A percentile compares a stretch with the other conserved stretches of the same genome.
These are phyloP conservation scores for Microctonus hyperodae DNA, from an alignment of 2,888 invertebrate genomes.

Conservation along the genomic window DNA sequence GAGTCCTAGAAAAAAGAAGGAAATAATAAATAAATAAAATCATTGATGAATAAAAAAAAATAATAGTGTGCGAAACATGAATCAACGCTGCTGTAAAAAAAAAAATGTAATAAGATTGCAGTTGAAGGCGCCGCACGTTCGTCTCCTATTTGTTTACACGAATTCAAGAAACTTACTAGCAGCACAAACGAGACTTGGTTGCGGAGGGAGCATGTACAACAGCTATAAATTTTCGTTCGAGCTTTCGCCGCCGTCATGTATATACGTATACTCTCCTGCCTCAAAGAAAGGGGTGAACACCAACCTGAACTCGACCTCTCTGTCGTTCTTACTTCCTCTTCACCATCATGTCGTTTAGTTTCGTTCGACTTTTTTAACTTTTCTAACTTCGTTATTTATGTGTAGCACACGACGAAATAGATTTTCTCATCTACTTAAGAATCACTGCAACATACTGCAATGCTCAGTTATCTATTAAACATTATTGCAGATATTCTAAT, in stretches of 20 bases:
- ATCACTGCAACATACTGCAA: conserved; percentile 2
- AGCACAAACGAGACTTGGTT: not conserved
- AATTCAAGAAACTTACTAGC: conserved; percentile 26
- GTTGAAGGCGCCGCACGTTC: conserved; percentile 24
- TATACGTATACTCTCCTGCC: conserved; percentile 17
- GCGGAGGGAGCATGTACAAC: conserved; percentile 35
- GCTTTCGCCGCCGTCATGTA: conserved; percentile 38
- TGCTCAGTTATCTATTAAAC: not conserved
- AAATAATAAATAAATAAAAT: not conserved
- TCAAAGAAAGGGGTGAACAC: conserved; percentile 2
- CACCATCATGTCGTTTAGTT: conserved; percentile 40
- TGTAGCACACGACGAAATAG: conserved; percentile 55
- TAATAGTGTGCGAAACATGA: not conserved
- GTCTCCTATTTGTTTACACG: conserved; percentile 35
- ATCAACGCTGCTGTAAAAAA: not conserved
- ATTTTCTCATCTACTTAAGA: conserved; percentile 42
- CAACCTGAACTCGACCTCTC: conserved; percentile 5
- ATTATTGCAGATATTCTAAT: too few relatives aligned
- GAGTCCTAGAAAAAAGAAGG: not conserved
- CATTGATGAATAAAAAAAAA: not conserved
- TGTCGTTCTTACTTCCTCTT: not conserved
- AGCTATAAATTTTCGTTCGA: conserved; percentile 48
- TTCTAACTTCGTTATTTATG: conserved; percentile 61
- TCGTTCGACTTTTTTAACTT: conserved; percentile 55
- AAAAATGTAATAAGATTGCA: conserved; percentile 33